Base-by-base conservation (phyloP, 2,797 vertebrate species). In the Gadopsis marmoratus region DNA sequence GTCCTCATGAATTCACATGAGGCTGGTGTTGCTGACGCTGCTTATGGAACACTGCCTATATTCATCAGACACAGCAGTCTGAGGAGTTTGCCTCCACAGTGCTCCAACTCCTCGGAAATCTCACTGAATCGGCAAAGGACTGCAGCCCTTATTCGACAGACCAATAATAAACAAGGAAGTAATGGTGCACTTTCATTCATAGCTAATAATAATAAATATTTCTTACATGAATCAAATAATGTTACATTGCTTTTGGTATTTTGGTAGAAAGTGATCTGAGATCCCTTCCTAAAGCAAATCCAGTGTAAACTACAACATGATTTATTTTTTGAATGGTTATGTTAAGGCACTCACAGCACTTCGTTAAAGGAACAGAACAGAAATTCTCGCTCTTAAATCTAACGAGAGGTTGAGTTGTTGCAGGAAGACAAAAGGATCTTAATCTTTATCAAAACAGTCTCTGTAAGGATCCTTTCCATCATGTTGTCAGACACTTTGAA, bases 1-100 rank as follows among this genome's bases (percentile, higher is more conserved):
- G 72, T 9, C 48, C 86, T 89, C 84, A 89, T 92, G 86, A 90
- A 93, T 92, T 88, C 82, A 88, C 88, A 91, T 90, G 83, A 91
- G 84, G 66, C 65, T 55, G 61, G 35, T 35, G 53, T 73, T 74
- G n/a, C 19, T 66, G 58, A 75, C 7, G 68, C 75, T 76, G 66
- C 74, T 82, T 33, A 76, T 47, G 68, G 48, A 86, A 48, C 68
- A 61, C 59, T 63, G 76, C 43, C 72, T 65, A 14, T 53, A 82
- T 79, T 85, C 65, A 78, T 78, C 63, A 87, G 75, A 79, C 29
- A 60, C 47, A 58, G 58, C 55, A 56, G 72, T 58, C 43, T 63
- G 73, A 77, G 48, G 50, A 73, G 68, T 71, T 65, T 65, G 12
- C 53, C n/a, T 79, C 56, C 29, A 47, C 29, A 3, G 21, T 51